phyloP scores from a whole-genome alignment of 2,797 vertebrate genomes.

The Labroides dimidiatus region DNA sequence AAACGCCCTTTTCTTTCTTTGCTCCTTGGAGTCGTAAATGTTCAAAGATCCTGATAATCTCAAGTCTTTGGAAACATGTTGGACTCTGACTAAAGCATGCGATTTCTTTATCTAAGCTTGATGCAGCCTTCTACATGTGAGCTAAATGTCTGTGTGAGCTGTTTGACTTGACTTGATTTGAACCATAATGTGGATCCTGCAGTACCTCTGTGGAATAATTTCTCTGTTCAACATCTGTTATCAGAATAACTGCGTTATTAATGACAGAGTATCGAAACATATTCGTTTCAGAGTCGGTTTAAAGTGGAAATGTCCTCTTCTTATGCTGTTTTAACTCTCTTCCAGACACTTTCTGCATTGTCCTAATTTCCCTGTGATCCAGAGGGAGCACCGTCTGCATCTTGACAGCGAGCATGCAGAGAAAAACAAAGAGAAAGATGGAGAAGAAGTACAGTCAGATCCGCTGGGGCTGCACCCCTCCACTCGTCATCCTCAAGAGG shows the following conservation, averaged over 20 bases:
- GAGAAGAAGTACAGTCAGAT: constrained; percentile 33
- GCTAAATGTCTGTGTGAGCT: too few species aligned
- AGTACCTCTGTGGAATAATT: background rate
- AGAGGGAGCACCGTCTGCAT: constrained; percentile 30
- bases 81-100: too few species aligned
- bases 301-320: constrained; percentile 13
- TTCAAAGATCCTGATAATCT: too few species aligned
- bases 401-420: constrained; percentile 7
- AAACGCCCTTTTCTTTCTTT: too few species aligned
- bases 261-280: background rate
- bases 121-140: too few species aligned
- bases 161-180: too few species aligned
- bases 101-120: too few species aligned
- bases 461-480: constrained; percentile 20
- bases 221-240: background rate
- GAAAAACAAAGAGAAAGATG: constrained; percentile 49
- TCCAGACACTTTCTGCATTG: constrained; percentile 31
- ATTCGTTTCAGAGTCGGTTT: constrained; percentile 28
- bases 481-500: constrained; percentile 37
- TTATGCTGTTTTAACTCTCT: constrained; percentile 3
- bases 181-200: too few species aligned
- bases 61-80: too few species aligned
- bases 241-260: constrained; percentile 11
- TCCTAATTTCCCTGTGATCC: constrained; percentile 44
- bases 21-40: too few species aligned